Evolutionary conservation across 2,888 invertebrate genomes (phyloP), one percentile per base, ranked within the genome.

Genomic region (Oeneis ivallda): DNA sequence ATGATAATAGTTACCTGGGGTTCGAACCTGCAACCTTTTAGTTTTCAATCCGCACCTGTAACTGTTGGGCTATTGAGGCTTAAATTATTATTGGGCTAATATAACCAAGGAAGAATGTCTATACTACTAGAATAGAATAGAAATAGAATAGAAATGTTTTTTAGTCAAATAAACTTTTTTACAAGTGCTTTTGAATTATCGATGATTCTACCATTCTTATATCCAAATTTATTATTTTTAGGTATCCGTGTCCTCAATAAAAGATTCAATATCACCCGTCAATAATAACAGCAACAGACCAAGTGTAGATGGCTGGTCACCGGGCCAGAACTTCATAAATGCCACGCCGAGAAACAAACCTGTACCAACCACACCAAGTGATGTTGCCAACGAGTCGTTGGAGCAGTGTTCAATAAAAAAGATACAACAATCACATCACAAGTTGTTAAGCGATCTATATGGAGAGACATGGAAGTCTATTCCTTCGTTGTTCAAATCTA

Each of bases 401-500:
- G 85, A 91, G 72, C 77, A 87, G 61, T 92, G 92, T 64, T 82
- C 90, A 0, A 79, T 89, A 52, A 85, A 86, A 61, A 87, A 82
- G 79, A 86, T 91, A 62, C 81, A 87, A 49, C 71, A 80, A 32
- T 90, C 90, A 0, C 90, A 92, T 57, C 86, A 84, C 66, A 91
- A 90, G 77, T 65, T 91, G 47, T 77, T 91, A 0, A 92, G 86
- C 19, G 92, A 93, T 65, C 74, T 94, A 1, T 94, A 94, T 34
- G 94, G 94, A n/a, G 84, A 89, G 53, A 77, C 81, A 9, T 93
- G 93, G 93, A 92, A 92, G 72, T 86, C 89, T 0, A 92, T 92
- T 62, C 91, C 92, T 0, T 81, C 79, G 6, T 74, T 92, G 56
- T 87, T 92, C 15, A 90, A 90, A 76, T 83, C 82, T 0, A 72